These are phyloP conservation scores for Chlorodrepanis virens DNA, from an alignment of 2,113 vertebrate species.

Conservation along the genomic window DNA sequence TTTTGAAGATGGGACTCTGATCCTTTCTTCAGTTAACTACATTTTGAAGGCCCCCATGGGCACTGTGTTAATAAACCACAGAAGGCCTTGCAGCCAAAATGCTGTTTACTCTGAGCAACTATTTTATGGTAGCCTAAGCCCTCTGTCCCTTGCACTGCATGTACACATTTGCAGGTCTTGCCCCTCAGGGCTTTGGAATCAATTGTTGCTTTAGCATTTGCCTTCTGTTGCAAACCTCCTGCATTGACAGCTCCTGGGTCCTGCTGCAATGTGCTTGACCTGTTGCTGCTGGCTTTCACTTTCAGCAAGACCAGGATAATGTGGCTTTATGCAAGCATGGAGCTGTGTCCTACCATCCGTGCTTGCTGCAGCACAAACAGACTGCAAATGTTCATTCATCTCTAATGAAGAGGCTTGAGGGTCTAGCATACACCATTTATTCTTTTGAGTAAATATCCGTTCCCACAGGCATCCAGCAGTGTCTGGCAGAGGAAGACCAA, in stretches of 20 bases:
- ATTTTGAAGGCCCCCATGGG: background rate
- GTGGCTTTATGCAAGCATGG: background rate
- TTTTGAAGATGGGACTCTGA: background rate
- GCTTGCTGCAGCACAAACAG: background rate
- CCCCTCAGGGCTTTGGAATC: background rate
- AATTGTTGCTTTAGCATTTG: background rate
- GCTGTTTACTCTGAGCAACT: background rate
- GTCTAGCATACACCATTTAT: background rate
- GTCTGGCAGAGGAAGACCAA: constrained; percentile 21
- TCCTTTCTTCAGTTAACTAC: background rate
- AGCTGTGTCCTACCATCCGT: background rate
- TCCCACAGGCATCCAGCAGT: constrained; percentile 15
- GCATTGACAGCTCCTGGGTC: accelerated
- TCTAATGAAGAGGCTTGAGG: background rate
- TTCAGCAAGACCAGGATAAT: background rate
- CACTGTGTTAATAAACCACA: background rate
- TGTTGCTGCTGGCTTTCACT: background rate
- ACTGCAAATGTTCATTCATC: constrained; percentile 4
- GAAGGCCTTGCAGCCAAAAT: background rate
- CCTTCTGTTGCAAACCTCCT: background rate
- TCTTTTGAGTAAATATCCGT: constrained; percentile 26
- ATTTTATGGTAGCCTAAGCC: background rate
- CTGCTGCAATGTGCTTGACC: background rate
- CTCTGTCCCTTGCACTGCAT: accelerated
- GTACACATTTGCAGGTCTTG: accelerated